Conservation (phyloP, 2,113 vertebrate genomes). For the Macheiramphus alcinus region DNA sequence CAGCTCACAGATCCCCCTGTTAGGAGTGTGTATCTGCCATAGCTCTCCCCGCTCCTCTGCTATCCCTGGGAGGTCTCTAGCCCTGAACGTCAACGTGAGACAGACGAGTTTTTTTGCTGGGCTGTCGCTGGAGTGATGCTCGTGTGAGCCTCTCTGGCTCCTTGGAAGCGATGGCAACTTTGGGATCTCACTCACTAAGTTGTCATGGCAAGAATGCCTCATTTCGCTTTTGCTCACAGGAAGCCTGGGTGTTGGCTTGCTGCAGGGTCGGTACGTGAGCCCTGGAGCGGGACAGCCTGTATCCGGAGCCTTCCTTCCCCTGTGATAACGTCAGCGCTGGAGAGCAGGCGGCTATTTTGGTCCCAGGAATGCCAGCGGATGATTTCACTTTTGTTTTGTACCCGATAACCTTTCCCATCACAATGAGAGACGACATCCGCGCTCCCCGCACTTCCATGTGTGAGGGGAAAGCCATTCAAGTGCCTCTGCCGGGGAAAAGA, state of each 20-base stretch:
- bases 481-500: not conserved
- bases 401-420: conserved; percentile 64
- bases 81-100: fast-evolving
- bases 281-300: not conserved
- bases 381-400: conserved; percentile 69
- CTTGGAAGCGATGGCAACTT: not conserved
- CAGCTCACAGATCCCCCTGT: not conserved
- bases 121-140: fast-evolving
- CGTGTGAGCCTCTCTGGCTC: not conserved
- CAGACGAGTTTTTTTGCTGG: not conserved
- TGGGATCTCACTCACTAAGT: not conserved
- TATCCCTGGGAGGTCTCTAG: not conserved
- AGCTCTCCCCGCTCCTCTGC: not conserved
- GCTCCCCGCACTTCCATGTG: not conserved
- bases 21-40: not conserved
- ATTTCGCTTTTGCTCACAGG: not conserved
- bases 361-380: conserved; percentile 51
- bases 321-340: conserved; percentile 9
- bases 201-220: not conserved
- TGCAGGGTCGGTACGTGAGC: not conserved
- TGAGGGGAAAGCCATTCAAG: conserved; percentile 32
- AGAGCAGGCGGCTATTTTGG: conserved; percentile 27
- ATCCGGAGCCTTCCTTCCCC: conserved; percentile 44
- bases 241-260: not conserved
- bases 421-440: conserved; percentile 27